phyloP scores from a whole-genome alignment of 1,140 invertebrate species.

The Augochlora pura region DNA sequence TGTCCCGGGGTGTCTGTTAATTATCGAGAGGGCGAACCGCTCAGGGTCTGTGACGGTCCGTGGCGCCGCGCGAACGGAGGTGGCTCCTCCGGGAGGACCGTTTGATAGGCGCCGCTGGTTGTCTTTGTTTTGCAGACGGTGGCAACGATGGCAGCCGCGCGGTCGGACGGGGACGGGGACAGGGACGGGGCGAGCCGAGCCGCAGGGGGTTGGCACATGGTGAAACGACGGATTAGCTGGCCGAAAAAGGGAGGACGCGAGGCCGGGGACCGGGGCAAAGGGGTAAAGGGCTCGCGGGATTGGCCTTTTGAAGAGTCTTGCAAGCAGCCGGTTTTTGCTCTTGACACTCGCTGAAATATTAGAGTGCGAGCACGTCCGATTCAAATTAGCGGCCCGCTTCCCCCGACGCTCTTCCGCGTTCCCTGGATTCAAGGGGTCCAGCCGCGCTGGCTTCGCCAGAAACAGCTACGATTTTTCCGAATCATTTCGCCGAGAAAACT shows the following conservation, averaged over 20 bases:
- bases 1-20: constrained; percentile 11
- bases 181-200: not conserved
- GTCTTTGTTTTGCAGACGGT: not conserved
- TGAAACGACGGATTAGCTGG: constrained; percentile 31
- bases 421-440: constrained; percentile 20
- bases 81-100: no score
- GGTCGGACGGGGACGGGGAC: not conserved
- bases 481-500: not conserved
- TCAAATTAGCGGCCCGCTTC: constrained; percentile 55
- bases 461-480: not conserved
- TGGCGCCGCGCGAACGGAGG: not conserved
- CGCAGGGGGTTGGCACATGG: constrained; percentile 11
- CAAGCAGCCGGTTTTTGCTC: constrained; percentile 62
- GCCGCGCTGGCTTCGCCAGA: no score
- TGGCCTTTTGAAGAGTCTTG: constrained; percentile 57
- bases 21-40: constrained; percentile 6
- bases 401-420: constrained; percentile 1
- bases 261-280: constrained; percentile 5
- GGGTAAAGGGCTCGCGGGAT: constrained; percentile 20
- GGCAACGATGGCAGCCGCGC: not conserved
- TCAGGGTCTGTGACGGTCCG: constrained; percentile 30
- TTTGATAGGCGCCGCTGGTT: not conserved
- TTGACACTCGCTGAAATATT: constrained; percentile 74
- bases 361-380: constrained; percentile 65
- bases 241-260: constrained; percentile 2